These are phyloP conservation scores for Stomatorhinus walkeri DNA, from an alignment of 2,797 vertebrate species.

Conservation along the genomic window DNA sequence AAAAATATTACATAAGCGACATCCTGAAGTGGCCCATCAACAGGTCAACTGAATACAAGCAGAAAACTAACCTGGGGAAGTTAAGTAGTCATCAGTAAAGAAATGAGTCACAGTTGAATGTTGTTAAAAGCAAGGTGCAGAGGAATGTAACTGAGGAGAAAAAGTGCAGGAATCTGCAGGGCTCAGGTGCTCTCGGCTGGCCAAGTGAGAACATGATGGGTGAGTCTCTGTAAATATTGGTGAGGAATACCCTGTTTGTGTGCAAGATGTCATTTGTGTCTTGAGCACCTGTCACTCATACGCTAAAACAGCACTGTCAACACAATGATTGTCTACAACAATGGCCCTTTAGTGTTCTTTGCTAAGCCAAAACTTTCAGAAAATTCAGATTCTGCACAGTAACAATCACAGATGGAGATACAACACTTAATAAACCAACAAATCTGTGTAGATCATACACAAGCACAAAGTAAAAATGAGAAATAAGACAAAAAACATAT, in stretches of 20 bases:
- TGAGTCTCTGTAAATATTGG: neutral
- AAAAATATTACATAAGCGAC: neutral
- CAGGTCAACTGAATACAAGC: neutral
- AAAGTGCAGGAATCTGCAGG: neutral
- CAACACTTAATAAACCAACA: neutral
- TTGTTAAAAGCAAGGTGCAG: neutral
- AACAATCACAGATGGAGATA: neutral
- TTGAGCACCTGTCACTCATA: neutral
- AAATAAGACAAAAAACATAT: neutral
- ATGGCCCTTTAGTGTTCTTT: neutral
- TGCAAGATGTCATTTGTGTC: neutral
- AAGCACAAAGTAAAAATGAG: neutral
- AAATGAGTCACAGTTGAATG: neutral
- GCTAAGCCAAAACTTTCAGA: neutral
- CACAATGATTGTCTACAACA: neutral
- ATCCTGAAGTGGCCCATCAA: neutral
- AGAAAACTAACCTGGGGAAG: neutral
- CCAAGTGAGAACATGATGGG: neutral
- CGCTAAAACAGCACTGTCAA: neutral
- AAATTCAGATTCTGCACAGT: neutral
- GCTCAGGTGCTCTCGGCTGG: neutral
- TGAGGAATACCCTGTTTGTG: neutral
- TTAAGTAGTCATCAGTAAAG: neutral
- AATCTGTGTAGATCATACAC: neutral
- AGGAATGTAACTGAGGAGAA: neutral